A percentile compares a stretch with the other conserved stretches of the same genome.
phyloP scores from a whole-genome alignment of 2,797 vertebrate genomes.

The Ataeniobius toweri region DNA sequence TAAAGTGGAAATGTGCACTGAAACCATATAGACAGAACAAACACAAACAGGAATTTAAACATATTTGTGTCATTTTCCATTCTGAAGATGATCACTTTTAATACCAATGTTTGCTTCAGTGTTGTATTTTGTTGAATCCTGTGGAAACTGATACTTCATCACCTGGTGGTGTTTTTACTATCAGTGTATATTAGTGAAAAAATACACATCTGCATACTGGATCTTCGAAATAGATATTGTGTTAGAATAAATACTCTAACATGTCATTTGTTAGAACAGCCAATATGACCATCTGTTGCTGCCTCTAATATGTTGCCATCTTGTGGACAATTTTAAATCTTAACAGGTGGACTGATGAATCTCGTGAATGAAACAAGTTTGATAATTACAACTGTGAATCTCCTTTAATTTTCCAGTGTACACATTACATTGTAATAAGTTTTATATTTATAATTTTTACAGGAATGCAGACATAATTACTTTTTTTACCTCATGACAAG shows the following conservation, averaged over 20 bases:
- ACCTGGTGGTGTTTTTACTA: neutral
- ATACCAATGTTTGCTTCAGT: neutral
- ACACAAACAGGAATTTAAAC: neutral
- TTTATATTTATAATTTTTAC: neutral
- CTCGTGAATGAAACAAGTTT: neutral
- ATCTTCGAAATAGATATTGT: neutral
- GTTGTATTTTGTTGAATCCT: neutral
- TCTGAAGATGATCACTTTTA: neutral
- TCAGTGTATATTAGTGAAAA: neutral
- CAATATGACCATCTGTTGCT: constrained; percentile 61
- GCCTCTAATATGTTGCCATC: constrained; percentile 64
- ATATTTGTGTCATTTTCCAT: too few species aligned
- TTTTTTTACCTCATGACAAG: neutral
- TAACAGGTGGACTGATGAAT: constrained; percentile 3
- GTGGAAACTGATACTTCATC: neutral
- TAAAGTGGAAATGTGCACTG: neutral
- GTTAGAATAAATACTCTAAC: constrained; percentile 13
- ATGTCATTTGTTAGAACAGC: constrained; percentile 40
- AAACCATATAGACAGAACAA: neutral
- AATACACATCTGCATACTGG: neutral
- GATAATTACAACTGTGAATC: neutral
- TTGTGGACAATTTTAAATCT: constrained; percentile 63
- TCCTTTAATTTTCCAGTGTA: neutral
- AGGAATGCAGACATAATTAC: neutral
- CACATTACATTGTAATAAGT: neutral